Evolutionary conservation across 2,113 vertebrate species (phyloP), one percentile per base, ranked within the genome.

Genomic region (Colaptes auratus): DNA sequence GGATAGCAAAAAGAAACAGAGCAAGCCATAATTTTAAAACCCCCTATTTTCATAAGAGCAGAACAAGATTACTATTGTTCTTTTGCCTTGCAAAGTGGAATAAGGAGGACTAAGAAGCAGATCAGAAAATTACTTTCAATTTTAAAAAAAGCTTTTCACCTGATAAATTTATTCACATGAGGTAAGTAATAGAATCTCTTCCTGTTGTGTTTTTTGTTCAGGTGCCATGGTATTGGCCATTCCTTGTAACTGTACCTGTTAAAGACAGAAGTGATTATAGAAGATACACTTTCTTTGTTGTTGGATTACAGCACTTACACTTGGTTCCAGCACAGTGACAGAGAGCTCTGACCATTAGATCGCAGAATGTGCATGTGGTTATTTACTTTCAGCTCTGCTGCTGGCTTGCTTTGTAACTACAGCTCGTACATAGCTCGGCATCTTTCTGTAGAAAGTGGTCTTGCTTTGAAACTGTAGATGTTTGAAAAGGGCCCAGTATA

Each of bases 141-240:
- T 35, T 46, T 64, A 12, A 15, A 12, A 67, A 12, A 12, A 12
- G 18, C 5, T n/a, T 42, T 95, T 98, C 96, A 99, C 99, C 99
- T 99, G 78, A 98, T 95, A 86, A 98, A 98, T n/a, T 72, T 98
- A 19, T 98, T 80, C 58, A 99, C 99, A 25, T 98, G 98, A 39
- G 95, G 87, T 60, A 98, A 98, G 8, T 98, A 98, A 94, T 95
- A 99, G 96, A 99, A 99, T 88, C 56, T 98, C 89, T 97, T 99
- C 85, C 92, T 98, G 21, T 97, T 98, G 97, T 99, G 98, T 76
- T 91, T 97, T 81, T n/a, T 98, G 81, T 99, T 99, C 96, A 99
- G 96, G 96, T 99, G 92, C 99, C 99, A 99, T 5, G 99, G 99
- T 95, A 99, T 98, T 15, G 98, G 97, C 96, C 99, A 98, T 92